Evolutionary conservation across 2,113 vertebrate species (phyloP).

Genomic region (Delphinus delphis): DNA sequence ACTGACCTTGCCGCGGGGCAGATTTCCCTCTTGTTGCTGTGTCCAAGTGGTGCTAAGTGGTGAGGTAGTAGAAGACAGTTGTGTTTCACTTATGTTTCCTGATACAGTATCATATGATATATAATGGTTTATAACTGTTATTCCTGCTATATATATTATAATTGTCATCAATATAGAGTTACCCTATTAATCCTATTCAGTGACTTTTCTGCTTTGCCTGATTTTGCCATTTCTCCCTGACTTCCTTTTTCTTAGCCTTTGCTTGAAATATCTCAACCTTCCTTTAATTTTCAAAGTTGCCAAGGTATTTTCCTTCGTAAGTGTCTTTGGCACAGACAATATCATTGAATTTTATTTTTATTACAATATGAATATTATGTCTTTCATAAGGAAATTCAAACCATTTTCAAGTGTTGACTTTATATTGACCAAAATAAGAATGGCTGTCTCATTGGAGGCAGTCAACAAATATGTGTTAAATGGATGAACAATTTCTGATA

Average conservation of each 20-base stretch:
- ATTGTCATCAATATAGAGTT: not conserved
- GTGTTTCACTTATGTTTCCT: not conserved
- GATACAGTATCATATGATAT: not conserved
- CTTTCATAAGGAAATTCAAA: constrained; percentile 26
- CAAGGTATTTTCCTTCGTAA: not conserved
- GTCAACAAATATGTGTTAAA: not conserved
- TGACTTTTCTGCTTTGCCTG: not conserved
- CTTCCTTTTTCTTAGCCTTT: not conserved
- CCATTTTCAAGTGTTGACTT: not conserved
- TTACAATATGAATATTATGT: not conserved
- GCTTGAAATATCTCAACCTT: not conserved
- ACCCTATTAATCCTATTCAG: not conserved
- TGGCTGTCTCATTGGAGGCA: not conserved
- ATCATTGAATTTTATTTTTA: not conserved
- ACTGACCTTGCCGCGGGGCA: not conserved
- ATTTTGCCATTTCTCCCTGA: not conserved
- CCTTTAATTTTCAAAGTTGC: constrained; percentile 18
- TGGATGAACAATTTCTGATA: not conserved
- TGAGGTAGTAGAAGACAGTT: not conserved
- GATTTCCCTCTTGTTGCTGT: not conserved
- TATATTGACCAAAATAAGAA: not conserved
- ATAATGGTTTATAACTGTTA: not conserved
- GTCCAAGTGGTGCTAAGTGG: not conserved
- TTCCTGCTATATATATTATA: not conserved
- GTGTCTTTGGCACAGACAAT: not conserved